A percentile compares a stretch with the other conserved stretches of the same genome.
Conservation (phyloP, 2,113 vertebrate species). For the Lepisosteus osseus region DNA sequence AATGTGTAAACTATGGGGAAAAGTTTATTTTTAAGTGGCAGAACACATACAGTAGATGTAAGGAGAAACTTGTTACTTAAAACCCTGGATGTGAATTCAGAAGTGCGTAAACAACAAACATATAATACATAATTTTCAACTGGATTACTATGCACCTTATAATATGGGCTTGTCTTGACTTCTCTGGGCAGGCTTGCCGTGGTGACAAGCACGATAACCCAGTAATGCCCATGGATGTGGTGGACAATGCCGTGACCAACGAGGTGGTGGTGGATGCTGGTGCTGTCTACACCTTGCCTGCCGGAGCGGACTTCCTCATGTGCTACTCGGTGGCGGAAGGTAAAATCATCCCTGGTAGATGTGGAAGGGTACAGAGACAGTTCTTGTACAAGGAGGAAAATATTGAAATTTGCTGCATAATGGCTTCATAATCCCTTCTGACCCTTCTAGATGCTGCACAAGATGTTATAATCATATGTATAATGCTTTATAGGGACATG, state of each 20-base stretch:
- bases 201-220: conserved; percentile 79
- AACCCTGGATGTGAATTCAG: too few species aligned
- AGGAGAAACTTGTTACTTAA: too few species aligned
- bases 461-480: too few species aligned
- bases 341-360: conserved; percentile 36
- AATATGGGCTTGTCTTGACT: not conserved
- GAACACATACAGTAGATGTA: too few species aligned
- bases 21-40: too few species aligned
- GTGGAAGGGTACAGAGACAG: not conserved
- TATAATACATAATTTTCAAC: not conserved
- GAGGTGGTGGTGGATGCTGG: conserved; percentile 78
- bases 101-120: too few species aligned
- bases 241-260: conserved; percentile 54
- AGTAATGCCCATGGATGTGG: conserved; percentile 62
- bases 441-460: too few species aligned
- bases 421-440: not conserved
- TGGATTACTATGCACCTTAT: too few species aligned
- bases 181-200: conserved; percentile 76
- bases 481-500: too few species aligned
- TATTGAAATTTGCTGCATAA: not conserved
- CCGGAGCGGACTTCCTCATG: conserved; percentile 94
- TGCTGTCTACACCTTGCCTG: conserved; percentile 76
- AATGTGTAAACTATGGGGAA: too few species aligned
- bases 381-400: not conserved
- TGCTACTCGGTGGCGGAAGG: conserved; percentile 96